These are phyloP conservation scores for Microctonus aethiopoides DNA, from an alignment of 2,888 invertebrate species.

Conservation along the genomic window DNA sequence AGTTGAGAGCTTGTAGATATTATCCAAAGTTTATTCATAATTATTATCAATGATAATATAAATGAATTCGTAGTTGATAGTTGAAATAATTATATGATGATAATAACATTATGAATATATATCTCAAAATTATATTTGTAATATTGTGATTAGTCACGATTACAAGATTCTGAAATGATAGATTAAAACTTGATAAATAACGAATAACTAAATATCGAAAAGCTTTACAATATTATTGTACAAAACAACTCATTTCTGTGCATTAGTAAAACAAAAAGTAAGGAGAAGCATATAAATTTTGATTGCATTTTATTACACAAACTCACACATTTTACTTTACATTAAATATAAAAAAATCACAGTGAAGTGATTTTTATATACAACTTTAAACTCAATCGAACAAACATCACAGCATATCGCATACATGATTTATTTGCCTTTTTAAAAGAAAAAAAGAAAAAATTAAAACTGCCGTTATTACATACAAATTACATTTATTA, in stretches of 20 bases:
- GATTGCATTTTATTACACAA: neutral
- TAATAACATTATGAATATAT: neutral
- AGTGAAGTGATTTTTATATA: neutral
- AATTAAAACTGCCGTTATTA: constrained; percentile 12
- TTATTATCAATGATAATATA: neutral
- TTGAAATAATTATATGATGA: neutral
- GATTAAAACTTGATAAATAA: neutral
- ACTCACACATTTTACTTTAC: neutral
- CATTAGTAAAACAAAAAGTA: neutral
- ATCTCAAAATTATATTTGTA: neutral
- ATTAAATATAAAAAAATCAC: neutral
- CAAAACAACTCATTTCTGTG: neutral
- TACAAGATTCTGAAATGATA: neutral
- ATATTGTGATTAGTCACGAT: neutral
- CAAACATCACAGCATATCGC: constrained; percentile 27
- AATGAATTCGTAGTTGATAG: constrained; percentile 15
- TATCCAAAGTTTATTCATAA: neutral
- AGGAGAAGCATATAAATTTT: too few species aligned
- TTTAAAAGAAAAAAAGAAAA: too few species aligned
- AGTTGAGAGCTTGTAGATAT: constrained; percentile 17
- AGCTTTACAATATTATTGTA: neutral
- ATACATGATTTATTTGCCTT: constrained; percentile 2
- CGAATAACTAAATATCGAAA: neutral
- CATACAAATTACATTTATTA: too few species aligned
- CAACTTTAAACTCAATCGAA: neutral